Evolutionary conservation across 2,888 invertebrate species (phyloP).

Genomic region (Apoderus coryli): DNA sequence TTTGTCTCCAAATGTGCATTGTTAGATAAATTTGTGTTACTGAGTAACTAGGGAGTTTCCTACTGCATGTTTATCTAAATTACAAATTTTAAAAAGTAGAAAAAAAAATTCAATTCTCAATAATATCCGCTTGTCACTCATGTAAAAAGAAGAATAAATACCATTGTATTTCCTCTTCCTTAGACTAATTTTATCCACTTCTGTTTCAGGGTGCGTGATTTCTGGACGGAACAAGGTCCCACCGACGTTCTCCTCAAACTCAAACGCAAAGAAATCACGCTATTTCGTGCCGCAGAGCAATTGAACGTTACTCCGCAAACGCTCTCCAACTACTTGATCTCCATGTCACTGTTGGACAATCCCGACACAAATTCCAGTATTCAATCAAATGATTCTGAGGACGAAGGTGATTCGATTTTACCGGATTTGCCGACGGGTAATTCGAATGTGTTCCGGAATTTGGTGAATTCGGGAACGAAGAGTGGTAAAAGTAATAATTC

Average conservation of each 20-base stretch:
- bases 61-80: too few species aligned
- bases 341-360: conserved; percentile 38
- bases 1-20: too few species aligned
- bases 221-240: conserved; percentile 66
- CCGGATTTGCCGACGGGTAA: conserved; percentile 33
- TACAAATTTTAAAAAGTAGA: too few species aligned
- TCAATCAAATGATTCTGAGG: conserved; percentile 34
- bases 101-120: too few species aligned
- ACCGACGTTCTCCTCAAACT: conserved; percentile 56
- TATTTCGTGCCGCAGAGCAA: conserved; percentile 59
- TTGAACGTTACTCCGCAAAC: conserved; percentile 63
- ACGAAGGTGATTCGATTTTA: conserved; percentile 35
- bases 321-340: conserved; percentile 53
- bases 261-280: conserved; percentile 54
- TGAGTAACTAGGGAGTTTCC: too few species aligned
- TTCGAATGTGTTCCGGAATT: conserved; percentile 26
- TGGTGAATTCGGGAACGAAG: conserved; percentile 13
- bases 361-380: too few species aligned
- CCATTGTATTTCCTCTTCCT: too few species aligned
- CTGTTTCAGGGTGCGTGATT: conserved; percentile 45
- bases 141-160: too few species aligned
- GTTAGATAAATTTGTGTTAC: too few species aligned
- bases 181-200: too few species aligned
- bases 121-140: too few species aligned
- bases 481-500: conserved; percentile 17